These are phyloP conservation scores for Nebria brevicollis DNA, from an alignment of 2,888 invertebrate species.

Conservation along the genomic window DNA sequence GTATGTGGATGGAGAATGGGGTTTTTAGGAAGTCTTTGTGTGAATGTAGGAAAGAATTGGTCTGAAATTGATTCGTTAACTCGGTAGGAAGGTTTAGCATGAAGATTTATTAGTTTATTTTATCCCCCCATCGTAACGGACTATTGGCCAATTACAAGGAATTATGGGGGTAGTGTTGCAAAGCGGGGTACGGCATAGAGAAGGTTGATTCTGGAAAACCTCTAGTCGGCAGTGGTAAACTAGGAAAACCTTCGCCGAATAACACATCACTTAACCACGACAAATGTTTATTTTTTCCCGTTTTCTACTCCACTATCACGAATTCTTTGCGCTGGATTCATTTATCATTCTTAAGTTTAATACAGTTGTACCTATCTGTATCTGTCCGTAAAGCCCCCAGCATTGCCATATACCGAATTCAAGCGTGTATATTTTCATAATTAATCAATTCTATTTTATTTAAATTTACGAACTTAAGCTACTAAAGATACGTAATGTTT, in stretches of 20 bases:
- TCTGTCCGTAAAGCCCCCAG: not conserved
- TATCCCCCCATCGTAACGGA: slow-evolving; percentile 13
- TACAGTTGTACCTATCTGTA: not conserved
- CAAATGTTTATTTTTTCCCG: not conserved
- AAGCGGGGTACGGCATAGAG: slow-evolving; percentile 2
- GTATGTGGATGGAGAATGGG: not conserved
- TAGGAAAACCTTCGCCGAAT: not conserved
- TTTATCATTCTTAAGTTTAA: not conserved
- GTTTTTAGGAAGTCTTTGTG: not conserved
- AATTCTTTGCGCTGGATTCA: not conserved
- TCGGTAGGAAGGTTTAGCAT: slow-evolving; percentile 2
- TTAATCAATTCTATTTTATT: not conserved
- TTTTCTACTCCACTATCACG: slow-evolving; percentile 1
- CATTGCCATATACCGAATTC: not conserved
- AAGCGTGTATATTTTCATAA: not conserved
- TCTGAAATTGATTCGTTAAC: slow-evolving; percentile 3
- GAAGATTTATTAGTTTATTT: slow-evolving; percentile 10
- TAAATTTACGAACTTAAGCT: no score
- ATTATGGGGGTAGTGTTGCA: slow-evolving; percentile 9
- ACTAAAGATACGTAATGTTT: no score
- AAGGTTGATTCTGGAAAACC: not conserved
- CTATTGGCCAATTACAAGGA: slow-evolving; percentile 20
- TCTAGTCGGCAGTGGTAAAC: not conserved
- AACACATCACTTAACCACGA: slow-evolving; percentile 1
- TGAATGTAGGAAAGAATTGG: not conserved